Conservation (phyloP, 1,140 invertebrate genomes). For the Meloidogyne chitwoodi region DNA sequence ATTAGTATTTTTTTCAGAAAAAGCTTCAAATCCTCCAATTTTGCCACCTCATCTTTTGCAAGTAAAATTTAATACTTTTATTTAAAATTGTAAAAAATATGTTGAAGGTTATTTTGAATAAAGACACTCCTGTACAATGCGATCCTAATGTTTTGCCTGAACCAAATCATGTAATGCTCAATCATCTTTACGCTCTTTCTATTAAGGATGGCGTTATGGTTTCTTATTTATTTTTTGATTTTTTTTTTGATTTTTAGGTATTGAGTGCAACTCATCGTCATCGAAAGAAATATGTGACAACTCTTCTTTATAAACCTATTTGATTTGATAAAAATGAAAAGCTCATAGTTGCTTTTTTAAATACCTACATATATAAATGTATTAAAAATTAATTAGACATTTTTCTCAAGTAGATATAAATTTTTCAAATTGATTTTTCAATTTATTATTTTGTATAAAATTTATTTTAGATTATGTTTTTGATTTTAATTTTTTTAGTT, state of each 20-base stretch:
- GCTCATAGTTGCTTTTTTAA: neutral
- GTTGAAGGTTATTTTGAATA: constrained; percentile 85
- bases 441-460: neutral
- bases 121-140: constrained; percentile 87
- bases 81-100: constrained; percentile 22
- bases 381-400: neutral
- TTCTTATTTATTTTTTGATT: neutral
- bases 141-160: constrained; percentile 96
- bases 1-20: constrained; percentile 66
- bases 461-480: neutral
- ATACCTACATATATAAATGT: neutral
- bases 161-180: constrained; percentile 82
- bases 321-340: neutral
- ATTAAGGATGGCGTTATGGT: constrained; percentile 99
- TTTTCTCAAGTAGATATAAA: neutral
- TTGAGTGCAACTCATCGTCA: constrained; percentile 66
- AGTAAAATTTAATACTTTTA: neutral
- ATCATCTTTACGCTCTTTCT: constrained; percentile 96
- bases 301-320: constrained; percentile 88
- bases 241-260: neutral
- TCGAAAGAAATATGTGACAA: constrained; percentile 98
- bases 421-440: neutral
- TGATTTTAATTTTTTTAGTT: neutral
- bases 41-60: constrained; percentile 72
- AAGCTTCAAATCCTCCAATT: constrained; percentile 86